phyloP scores from a whole-genome alignment of 92 coral and sea anemone genomes.

The Scolanthus callimorphus region DNA sequence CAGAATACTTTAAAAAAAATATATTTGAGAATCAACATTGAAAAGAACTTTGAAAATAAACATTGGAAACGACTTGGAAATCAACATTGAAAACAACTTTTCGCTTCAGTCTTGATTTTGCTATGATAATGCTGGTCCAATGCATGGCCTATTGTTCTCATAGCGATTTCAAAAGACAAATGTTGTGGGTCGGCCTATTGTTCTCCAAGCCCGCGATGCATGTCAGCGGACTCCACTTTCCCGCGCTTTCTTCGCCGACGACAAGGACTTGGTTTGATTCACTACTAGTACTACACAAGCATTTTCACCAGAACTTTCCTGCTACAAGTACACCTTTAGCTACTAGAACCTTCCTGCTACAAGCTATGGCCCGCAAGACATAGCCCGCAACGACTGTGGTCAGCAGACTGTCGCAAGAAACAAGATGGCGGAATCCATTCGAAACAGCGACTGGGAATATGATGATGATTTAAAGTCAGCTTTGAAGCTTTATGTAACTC shows the following conservation, averaged over 20 bases:
- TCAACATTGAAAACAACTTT: neutral
- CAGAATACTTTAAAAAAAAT: too few relatives aligned
- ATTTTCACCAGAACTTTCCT: too few relatives aligned
- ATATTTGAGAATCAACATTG: too few relatives aligned
- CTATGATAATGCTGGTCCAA: neutral
- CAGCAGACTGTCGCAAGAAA: neutral
- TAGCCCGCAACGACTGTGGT: too few relatives aligned
- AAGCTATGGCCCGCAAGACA: too few relatives aligned
- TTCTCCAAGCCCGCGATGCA: neutral
- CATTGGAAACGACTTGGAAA: neutral
- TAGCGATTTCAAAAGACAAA: neutral
- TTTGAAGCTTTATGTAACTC: constrained; percentile 40
- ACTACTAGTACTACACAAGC: too few relatives aligned
- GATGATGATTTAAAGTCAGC: constrained; percentile 42
- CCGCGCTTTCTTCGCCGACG: too few relatives aligned
- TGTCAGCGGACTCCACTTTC: too few relatives aligned
- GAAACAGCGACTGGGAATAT: constrained; percentile 49
- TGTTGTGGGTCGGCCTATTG: neutral
- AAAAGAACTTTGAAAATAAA: too few relatives aligned
- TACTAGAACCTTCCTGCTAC: too few relatives aligned
- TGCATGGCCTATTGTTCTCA: neutral
- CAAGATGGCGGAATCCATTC: constrained; percentile 9
- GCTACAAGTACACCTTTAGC: too few relatives aligned
- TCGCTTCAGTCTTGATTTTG: neutral
- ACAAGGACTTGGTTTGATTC: too few relatives aligned